phyloP scores from a whole-genome alignment of 2,797 vertebrate species.

The Potorous gilbertii region DNA sequence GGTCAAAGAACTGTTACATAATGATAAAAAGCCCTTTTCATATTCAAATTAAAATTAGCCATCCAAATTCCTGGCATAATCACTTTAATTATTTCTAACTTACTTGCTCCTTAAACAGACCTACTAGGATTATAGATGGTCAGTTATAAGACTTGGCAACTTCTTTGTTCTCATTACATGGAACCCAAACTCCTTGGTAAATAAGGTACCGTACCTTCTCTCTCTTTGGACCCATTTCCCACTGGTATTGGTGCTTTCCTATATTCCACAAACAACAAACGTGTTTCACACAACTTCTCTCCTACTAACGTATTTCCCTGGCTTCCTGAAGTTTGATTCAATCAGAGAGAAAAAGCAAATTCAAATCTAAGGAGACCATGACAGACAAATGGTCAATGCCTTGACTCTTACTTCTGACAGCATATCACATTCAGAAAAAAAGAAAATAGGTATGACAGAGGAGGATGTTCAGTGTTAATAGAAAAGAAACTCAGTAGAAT shows the following conservation, averaged over 20 bases:
- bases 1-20: slow-evolving; percentile 62
- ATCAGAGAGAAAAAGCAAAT: slow-evolving; percentile 75
- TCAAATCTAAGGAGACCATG: slow-evolving; percentile 67
- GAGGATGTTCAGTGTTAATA: slow-evolving; percentile 60
- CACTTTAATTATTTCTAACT: slow-evolving; percentile 81
- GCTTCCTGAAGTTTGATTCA: slow-evolving; percentile 70
- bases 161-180: slow-evolving; percentile 76
- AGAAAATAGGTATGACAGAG: slow-evolving; percentile 48
- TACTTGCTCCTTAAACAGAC: slow-evolving; percentile 78
- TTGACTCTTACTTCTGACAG: slow-evolving; percentile 62
- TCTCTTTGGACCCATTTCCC: slow-evolving; percentile 68
- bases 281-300: slow-evolving; percentile 53
- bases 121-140: slow-evolving; percentile 75
- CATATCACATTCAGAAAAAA: slow-evolving; percentile 66
- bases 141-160: slow-evolving; percentile 81
- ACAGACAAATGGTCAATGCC: slow-evolving; percentile 51
- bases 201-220: slow-evolving; percentile 73
- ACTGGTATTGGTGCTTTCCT: slow-evolving; percentile 42
- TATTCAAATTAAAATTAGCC: slow-evolving; percentile 73
- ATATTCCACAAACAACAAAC: background rate
- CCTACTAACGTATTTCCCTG: slow-evolving; percentile 55
- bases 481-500: slow-evolving; percentile 59
- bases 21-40: slow-evolving; percentile 61
- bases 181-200: slow-evolving; percentile 80
- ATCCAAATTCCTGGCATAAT: slow-evolving; percentile 77